These are phyloP conservation scores for Mormyrus iriodes DNA, from an alignment of 2,113 vertebrate species.

Conservation along the genomic window DNA sequence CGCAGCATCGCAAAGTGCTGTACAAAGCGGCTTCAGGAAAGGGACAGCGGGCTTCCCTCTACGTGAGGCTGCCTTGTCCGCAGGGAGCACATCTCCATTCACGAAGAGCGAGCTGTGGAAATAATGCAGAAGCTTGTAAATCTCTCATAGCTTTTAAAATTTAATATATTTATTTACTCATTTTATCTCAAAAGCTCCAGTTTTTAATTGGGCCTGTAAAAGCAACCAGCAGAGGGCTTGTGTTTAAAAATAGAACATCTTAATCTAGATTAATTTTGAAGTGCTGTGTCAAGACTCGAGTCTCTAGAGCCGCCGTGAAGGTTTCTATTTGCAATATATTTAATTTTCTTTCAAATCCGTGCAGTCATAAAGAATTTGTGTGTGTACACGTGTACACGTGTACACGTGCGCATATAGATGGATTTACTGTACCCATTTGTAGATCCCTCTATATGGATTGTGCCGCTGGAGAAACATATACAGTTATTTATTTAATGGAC, in stretches of 20 bases:
- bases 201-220: background rate
- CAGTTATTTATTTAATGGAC: background rate
- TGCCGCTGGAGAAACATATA: background rate
- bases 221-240: background rate
- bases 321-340: background rate
- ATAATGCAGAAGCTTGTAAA: background rate
- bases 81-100: background rate
- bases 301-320: background rate
- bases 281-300: background rate
- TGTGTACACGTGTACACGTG: background rate
- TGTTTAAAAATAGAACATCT: background rate
- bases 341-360: background rate
- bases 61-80: background rate
- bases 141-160: no score
- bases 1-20: background rate
- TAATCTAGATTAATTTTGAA: conserved; percentile 1
- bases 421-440: background rate
- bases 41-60: background rate
- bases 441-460: background rate
- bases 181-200: background rate
- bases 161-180: background rate
- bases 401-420: background rate
- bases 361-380: background rate
- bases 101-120: background rate
- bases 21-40: background rate